phyloP scores from a whole-genome alignment of 2,797 vertebrate genomes.

The Falco naumanni region DNA sequence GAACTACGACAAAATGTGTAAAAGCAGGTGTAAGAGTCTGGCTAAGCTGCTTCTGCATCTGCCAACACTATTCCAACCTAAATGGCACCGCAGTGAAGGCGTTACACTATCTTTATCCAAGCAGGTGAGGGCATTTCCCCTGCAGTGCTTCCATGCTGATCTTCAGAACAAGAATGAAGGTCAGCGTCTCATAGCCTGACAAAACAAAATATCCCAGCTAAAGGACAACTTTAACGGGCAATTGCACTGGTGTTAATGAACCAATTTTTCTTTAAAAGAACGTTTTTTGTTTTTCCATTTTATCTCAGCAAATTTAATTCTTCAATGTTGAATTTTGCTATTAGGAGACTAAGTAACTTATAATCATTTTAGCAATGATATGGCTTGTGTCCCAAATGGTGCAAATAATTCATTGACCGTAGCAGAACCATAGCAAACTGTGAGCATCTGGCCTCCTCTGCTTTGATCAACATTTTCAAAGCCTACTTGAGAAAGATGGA shows the following conservation, averaged over 20 bases:
- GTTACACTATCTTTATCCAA: neutral
- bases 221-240: neutral
- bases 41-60: neutral
- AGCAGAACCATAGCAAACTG: neutral
- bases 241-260: neutral
- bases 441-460: slow-evolving; percentile 16
- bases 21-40: neutral
- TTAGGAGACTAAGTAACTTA: neutral
- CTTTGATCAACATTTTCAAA: slow-evolving; percentile 62
- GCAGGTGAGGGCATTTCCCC: neutral
- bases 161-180: neutral
- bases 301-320: neutral
- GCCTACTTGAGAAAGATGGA: slow-evolving; percentile 26
- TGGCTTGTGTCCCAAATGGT: neutral
- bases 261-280: neutral
- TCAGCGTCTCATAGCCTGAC: neutral
- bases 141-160: neutral
- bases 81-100: neutral
- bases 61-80: neutral
- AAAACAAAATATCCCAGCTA: neutral
- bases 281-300: neutral
- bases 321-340: neutral
- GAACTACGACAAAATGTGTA: neutral
- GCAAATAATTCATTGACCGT: neutral
- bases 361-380: slow-evolving; percentile 20